phyloP scores from a whole-genome alignment of 1,140 invertebrate species.

The Drosophila seguyi region DNA sequence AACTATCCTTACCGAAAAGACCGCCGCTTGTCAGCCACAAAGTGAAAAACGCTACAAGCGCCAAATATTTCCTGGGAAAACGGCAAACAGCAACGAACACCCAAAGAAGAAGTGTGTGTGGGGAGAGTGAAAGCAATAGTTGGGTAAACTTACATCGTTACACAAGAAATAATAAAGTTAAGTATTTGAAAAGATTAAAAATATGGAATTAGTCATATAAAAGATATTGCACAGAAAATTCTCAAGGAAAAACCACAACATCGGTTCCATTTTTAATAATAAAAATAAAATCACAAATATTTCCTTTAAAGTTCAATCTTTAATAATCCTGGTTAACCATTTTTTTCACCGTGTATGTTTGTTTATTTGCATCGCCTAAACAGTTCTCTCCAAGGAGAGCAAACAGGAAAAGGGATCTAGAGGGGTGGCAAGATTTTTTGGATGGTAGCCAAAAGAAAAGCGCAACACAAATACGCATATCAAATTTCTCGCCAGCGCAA shows the following conservation, averaged over 20 bases:
- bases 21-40: constrained; percentile 47
- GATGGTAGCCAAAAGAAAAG: constrained; percentile 67
- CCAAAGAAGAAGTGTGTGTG: constrained; percentile 17
- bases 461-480: constrained; percentile 80
- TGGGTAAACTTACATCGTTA: constrained; percentile 7
- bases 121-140: constrained; percentile 15
- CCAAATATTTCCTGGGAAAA: constrained; percentile 76
- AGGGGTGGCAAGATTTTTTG: constrained; percentile 40
- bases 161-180: not conserved
- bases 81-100: constrained; percentile 32
- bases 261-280: too few species aligned
- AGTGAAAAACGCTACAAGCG: constrained; percentile 72
- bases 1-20: constrained; percentile 11
- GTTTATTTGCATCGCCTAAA: constrained; percentile 75
- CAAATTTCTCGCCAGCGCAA: constrained; percentile 64
- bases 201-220: not conserved
- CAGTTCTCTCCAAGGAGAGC: constrained; percentile 34
- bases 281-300: too few species aligned
- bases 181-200: not conserved
- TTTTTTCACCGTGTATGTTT: constrained; percentile 25
- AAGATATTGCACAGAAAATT: too few species aligned
- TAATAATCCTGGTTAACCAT: too few species aligned
- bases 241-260: too few species aligned
- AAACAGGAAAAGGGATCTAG: constrained; percentile 26
- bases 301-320: too few species aligned